Percentiles rank a stretch among this genome's conserved stretches.
phyloP scores from a whole-genome alignment of 2,113 vertebrate genomes.

The Hydrolagus affinis region DNA sequence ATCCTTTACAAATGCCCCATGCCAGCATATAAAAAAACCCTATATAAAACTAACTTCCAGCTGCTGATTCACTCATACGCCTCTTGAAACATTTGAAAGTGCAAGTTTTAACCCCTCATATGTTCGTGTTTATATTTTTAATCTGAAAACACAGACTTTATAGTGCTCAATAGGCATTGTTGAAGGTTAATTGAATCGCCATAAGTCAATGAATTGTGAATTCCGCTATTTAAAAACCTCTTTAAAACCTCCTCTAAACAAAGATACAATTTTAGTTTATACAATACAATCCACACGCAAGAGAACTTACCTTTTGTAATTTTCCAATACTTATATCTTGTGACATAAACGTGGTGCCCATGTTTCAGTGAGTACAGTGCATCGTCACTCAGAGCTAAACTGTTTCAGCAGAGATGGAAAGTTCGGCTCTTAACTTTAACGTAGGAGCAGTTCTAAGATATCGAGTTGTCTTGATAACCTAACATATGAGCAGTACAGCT shows the following conservation, averaged over 20 bases:
- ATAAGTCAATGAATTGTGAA: background rate
- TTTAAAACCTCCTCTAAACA: background rate
- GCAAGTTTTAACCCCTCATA: background rate
- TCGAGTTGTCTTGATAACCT: background rate
- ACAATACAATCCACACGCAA: too few relatives aligned
- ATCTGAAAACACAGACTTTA: background rate
- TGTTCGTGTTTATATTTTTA: background rate
- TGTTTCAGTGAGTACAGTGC: background rate
- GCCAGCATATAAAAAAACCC: background rate
- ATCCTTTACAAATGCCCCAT: too few relatives aligned
- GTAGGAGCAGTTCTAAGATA: background rate
- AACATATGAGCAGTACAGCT: background rate
- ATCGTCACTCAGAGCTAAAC: background rate
- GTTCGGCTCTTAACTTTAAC: background rate
- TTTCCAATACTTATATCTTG: background rate
- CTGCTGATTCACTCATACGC: too few relatives aligned
- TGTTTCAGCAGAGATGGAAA: background rate
- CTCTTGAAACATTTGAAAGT: background rate
- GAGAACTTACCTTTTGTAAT: slow-evolving; percentile 11
- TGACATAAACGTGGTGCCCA: slow-evolving; percentile 3
- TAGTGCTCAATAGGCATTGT: too few relatives aligned
- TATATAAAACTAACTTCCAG: background rate
- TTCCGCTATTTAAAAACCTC: background rate
- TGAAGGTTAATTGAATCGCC: background rate
- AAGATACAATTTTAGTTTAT: background rate